Conservation (phyloP, 2,797 vertebrate genomes). For the Yasuhikotakia modesta region DNA sequence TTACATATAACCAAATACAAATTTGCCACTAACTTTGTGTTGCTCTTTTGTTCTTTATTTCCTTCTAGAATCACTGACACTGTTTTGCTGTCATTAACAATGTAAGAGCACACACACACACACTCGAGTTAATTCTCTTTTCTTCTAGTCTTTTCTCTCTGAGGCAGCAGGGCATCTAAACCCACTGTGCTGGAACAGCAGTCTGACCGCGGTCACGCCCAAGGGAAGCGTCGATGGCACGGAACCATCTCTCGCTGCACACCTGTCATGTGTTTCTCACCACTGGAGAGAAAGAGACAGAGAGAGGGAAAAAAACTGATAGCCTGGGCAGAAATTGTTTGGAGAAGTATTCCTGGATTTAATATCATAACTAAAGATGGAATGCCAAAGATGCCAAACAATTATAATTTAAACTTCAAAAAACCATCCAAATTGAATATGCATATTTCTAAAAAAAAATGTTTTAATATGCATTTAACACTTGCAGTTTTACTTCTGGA, state of each 20-base stretch:
- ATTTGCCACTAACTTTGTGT: not conserved
- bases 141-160: constrained; percentile 1
- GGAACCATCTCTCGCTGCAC: constrained; percentile 44
- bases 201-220: constrained; percentile 30
- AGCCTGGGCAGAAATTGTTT: not conserved
- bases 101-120: constrained; percentile 6
- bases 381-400: too few relatives aligned
- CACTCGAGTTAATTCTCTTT: not conserved
- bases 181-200: constrained; percentile 34
- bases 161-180: constrained; percentile 17
- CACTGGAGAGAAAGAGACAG: constrained; percentile 26
- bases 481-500: too few relatives aligned
- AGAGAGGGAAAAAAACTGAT: constrained; percentile 7
- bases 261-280: constrained; percentile 32
- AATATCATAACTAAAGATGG: not conserved
- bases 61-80: not conserved
- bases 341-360: not conserved
- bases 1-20: not conserved
- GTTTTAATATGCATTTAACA: not conserved
- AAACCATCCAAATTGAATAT: too few relatives aligned
- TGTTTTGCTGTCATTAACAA: not conserved
- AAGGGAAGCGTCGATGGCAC: constrained; percentile 29
- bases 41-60: not conserved
- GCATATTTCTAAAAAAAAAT: not conserved
- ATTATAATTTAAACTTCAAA: too few relatives aligned